Evolutionary conservation across 1,140 invertebrate genomes (phyloP).

Genomic region (Pseudobourletiella spinata): DNA sequence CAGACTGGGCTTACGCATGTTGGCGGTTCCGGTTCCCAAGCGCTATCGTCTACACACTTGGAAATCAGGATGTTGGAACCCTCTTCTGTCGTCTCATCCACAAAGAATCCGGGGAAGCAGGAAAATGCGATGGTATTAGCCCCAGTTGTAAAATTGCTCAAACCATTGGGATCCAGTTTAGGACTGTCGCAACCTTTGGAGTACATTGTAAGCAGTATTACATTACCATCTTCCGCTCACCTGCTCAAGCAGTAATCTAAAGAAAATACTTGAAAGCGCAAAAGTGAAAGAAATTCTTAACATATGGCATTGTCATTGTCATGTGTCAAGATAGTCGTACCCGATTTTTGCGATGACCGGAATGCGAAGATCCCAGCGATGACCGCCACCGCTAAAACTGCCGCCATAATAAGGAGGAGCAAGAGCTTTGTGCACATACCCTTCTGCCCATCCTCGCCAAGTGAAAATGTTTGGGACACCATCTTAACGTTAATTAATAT

Average conservation of each 20-base stretch:
- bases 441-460: constrained; percentile 14
- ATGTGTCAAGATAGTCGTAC: too few species aligned
- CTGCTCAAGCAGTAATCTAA: too few species aligned
- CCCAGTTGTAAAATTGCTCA: constrained; percentile 19
- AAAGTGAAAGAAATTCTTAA: too few species aligned
- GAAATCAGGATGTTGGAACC: constrained; percentile 7
- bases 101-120: constrained; percentile 26
- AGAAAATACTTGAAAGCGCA: too few species aligned
- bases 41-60: constrained; percentile 16
- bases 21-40: constrained; percentile 27
- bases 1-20: constrained; percentile 31
- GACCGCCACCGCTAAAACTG: not conserved
- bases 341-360: not conserved
- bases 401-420: constrained; percentile 7
- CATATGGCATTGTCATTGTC: too few species aligned
- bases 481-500: too few species aligned
- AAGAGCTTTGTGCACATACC: constrained; percentile 13
- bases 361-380: constrained; percentile 19
- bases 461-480: constrained; percentile 22
- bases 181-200: constrained; percentile 26
- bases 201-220: too few species aligned
- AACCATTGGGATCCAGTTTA: constrained; percentile 18
- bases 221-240: too few species aligned
- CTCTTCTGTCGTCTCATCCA: constrained; percentile 8
- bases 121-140: constrained; percentile 15